Base-by-base conservation (phyloP, 2,113 vertebrate species). In the Gasterosteus aculeatus region DNA sequence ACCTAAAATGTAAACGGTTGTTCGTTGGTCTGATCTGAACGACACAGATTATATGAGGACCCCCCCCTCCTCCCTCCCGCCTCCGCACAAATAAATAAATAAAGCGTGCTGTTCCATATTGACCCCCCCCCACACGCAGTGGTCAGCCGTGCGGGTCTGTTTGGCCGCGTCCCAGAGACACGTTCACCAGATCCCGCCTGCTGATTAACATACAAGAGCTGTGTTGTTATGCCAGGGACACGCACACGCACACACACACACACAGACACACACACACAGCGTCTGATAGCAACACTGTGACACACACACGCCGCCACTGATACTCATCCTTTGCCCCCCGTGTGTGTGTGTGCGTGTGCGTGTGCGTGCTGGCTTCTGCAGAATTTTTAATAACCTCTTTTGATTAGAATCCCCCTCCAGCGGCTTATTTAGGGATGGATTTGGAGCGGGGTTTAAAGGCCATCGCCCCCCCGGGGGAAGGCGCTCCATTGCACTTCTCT, bases 401-500 rank as follows among this genome's bases (percentile, higher is more conserved):
- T 94, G 92, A 94, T 94, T 94, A 93, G 89, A 91, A 89, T 92
- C 74, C 84, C 92, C 93, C 90, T 76, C 86, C 87, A 92, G 91
- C 85, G 86, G 83, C 88, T 94, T 94, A 92, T 91, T 95, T 95
- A 89, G 91, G 93, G 74, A 87, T 86, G 92, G 93, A 93, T 95
- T 94, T 95, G 94, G 93, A 94, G 88, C 85, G 75, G 92, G 51
- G 94, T 90, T 92, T 93, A 93, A 94, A 93, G 93, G 95, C 90
- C 94, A 93, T 64, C 63, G 79, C 91, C 83, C 92, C 92, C 94
- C 93, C 81, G 54, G 42, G 91, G 46, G 22, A 11, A 22, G 51
- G 92, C 68, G 89, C 92, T 94, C 90, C 94, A 90, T 95, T 88
- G 84, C 94, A 92, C 89, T 31, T 93, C 80, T 91, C 73, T 94